Conservation (phyloP, 1,140 invertebrate species). For the Drosophila auraria region DNA sequence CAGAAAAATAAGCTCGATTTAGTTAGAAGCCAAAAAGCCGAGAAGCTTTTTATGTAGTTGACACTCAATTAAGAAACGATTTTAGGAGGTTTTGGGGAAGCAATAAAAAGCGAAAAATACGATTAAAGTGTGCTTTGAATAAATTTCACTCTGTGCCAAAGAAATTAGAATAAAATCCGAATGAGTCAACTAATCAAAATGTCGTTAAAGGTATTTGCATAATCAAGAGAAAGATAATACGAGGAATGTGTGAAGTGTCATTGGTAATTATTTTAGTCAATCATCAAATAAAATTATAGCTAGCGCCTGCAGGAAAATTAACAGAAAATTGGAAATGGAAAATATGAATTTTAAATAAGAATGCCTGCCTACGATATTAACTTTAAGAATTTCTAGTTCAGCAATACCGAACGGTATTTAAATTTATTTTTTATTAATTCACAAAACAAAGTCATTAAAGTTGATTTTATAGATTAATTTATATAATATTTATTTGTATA, state of each 20-base stretch:
- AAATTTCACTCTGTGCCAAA: constrained; percentile 18
- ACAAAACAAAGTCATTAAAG: not conserved
- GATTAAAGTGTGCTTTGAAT: constrained; percentile 12
- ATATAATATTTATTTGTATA: too few relatives aligned
- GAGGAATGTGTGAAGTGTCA: not conserved
- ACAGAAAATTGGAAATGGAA: not conserved
- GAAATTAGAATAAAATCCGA: constrained; percentile 14
- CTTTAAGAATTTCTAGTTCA: not conserved
- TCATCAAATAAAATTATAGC: not conserved
- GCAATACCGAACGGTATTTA: too few relatives aligned
- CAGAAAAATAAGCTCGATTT: constrained; percentile 1
- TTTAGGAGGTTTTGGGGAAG: constrained; percentile 11
- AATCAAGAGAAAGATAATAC: not conserved
- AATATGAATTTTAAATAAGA: not conserved
- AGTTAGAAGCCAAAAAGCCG: constrained; percentile 8
- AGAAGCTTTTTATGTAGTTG: constrained; percentile 25
- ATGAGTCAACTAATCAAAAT: constrained; percentile 35
- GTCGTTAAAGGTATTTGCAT: constrained; percentile 36
- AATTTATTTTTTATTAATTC: not conserved
- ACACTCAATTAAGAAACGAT: constrained; percentile 29
- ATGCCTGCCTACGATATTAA: not conserved
- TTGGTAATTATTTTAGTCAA: constrained; percentile 7
- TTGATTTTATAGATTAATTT: not conserved
- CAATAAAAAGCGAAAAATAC: constrained; percentile 22
- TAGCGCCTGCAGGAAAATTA: too few relatives aligned